Evolutionary conservation across 1,140 invertebrate genomes (phyloP), one percentile per base, ranked within the genome.

Genomic region (Anoplolepis gracilipes): DNA sequence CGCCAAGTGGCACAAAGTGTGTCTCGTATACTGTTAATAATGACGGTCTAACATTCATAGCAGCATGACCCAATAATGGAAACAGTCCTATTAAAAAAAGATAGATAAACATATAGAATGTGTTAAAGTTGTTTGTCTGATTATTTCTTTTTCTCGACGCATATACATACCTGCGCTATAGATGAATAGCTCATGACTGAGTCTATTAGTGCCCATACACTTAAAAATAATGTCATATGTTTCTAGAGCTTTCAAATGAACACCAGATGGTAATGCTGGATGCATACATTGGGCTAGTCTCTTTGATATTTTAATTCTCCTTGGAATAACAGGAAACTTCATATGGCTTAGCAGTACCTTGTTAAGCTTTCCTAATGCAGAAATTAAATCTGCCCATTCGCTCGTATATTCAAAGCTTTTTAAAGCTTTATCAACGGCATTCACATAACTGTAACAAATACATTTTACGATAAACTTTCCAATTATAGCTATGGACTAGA

Each of bases 381-480:
- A 97, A 90, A 99, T 99, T 33, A 99, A 95, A 95, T 99, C 98
- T 85, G 98, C 98, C 98, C 98, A 99, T 96, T 99, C 98, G 91
- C 97, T 98, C 28, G 98, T 98, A 90, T 97, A 98, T 92, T 99
- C 98, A 95, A 99, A 99, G 94, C 96, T 98, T 92, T 98, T 98
- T 33, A 99, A 94, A 53, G 98, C 98, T 94, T 98, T 99, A 91
- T 99, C 98, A 57, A 99, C 96, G 57, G 97, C 96, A 62, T 96
- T 96, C 59, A 97, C 97, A 95, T 98, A 97, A 79, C 95, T 96
- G 91, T 87, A 76, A 86, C 72, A 91, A 79, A 87, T 30, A 85
- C 30, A 49, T 72, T 39, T 25, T 53, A 46, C 8, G 69, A 10
- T 46, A 25, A 49, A 16, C 30, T 75, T 61, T 16, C 25, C 10